Percentiles rank a stretch among this genome's conserved stretches.
phyloP scores from a whole-genome alignment of 92 coral and sea anemone species.

The Porites divaricata region DNA sequence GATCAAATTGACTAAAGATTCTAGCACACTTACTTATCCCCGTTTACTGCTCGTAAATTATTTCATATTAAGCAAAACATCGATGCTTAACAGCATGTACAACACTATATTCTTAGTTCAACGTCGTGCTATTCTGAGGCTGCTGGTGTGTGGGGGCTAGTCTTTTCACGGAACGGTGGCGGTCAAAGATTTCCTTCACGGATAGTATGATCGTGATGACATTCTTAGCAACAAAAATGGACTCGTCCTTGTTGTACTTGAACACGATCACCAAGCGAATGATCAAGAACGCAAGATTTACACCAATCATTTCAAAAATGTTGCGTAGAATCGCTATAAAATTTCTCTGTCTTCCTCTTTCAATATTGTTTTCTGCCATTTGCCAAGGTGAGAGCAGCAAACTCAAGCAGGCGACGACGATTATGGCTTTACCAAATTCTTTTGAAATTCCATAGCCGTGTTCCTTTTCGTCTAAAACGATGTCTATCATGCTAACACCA shows the following conservation, averaged over 20 bases:
- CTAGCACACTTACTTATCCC: too few relatives aligned
- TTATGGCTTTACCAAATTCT: slow-evolving; percentile 21
- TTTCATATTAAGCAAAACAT: too few relatives aligned
- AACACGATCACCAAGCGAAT: slow-evolving; percentile 31
- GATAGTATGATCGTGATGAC: slow-evolving; percentile 21
- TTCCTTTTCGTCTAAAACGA: slow-evolving; percentile 36
- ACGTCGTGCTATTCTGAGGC: too few relatives aligned
- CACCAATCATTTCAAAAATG: slow-evolving; percentile 10
- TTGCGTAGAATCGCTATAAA: neutral
- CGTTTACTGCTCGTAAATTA: neutral
- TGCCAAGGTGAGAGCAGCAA: slow-evolving; percentile 41
- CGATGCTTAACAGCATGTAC: too few relatives aligned
- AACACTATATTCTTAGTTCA: too few relatives aligned
- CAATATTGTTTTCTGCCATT: slow-evolving; percentile 48
- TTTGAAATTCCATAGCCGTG: neutral
- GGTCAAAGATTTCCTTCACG: neutral
- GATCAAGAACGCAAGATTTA: slow-evolving; percentile 44
- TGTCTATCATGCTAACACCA: slow-evolving; percentile 54
- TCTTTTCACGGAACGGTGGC: neutral
- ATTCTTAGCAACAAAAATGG: slow-evolving; percentile 61
- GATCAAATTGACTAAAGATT: too few relatives aligned
- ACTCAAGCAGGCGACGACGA: slow-evolving; percentile 42
- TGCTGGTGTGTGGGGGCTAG: too few relatives aligned
- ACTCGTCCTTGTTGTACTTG: slow-evolving; percentile 49
- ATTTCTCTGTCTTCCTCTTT: neutral